A percentile compares a stretch with the other conserved stretches of the same genome.
phyloP scores from a whole-genome alignment of 2,888 invertebrate genomes.

The Leucoma salicis region DNA sequence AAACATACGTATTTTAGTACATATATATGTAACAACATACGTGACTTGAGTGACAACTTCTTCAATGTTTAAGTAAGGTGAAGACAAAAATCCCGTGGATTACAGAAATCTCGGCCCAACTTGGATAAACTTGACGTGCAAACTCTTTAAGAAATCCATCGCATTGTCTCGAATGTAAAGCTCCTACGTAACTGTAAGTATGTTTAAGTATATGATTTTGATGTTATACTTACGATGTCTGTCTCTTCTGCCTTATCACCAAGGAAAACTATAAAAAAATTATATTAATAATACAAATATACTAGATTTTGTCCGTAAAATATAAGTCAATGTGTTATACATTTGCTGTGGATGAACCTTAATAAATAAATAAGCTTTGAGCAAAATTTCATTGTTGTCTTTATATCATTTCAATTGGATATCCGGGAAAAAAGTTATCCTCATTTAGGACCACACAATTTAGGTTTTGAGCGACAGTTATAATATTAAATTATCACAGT shows the following conservation, averaged over 20 bases:
- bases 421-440: too few species aligned
- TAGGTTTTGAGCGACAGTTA: too few species aligned
- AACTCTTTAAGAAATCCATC: constrained; percentile 25
- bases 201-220: constrained; percentile 16
- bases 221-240: constrained; percentile 51
- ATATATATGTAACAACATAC: constrained; percentile 38
- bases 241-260: constrained; percentile 56
- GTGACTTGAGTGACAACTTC: constrained; percentile 39
- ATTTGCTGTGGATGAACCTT: too few species aligned
- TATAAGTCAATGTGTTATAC: too few species aligned
- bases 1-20: too few species aligned
- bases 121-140: constrained; percentile 26
- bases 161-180: constrained; percentile 31
- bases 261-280: constrained; percentile 46
- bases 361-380: too few species aligned
- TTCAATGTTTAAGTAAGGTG: constrained; percentile 29
- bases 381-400: too few species aligned
- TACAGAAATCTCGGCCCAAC: constrained; percentile 38
- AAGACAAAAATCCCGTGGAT: constrained; percentile 37
- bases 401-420: too few species aligned
- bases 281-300: background rate
- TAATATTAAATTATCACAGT: too few species aligned
- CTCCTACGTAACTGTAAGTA: constrained; percentile 27
- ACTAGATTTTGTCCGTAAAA: too few species aligned
- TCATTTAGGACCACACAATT: too few species aligned